Percentiles rank a stretch among this genome's conserved stretches.
Conservation (phyloP, 2,888 invertebrate species). For the Brachylomia viminalis region DNA sequence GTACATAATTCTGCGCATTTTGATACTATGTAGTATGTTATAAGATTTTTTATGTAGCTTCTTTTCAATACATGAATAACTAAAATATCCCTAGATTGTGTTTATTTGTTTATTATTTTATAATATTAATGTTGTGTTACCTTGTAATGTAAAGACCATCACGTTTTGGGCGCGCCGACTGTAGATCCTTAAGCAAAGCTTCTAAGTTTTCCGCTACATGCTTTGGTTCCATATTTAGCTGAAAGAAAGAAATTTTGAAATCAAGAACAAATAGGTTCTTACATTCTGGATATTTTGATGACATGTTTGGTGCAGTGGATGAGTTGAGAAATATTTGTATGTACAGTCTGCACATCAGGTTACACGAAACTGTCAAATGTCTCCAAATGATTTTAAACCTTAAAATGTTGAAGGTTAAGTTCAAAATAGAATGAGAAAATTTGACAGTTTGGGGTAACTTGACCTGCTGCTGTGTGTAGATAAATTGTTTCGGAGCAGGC, state of each 20-base stretch:
- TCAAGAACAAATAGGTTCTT: not conserved
- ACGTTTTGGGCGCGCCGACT: slow-evolving; percentile 92
- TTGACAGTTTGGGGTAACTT: too few species aligned
- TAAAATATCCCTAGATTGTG: too few species aligned
- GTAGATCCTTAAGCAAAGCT: slow-evolving; percentile 92
- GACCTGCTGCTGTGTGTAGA: too few species aligned
- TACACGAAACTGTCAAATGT: too few species aligned
- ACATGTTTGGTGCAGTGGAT: not conserved
- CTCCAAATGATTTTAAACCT: too few species aligned
- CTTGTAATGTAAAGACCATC: slow-evolving; percentile 93
- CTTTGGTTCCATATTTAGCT: slow-evolving; percentile 94
- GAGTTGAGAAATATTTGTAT: slow-evolving; percentile 1
- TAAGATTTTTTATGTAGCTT: too few species aligned
- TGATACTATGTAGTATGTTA: too few species aligned
- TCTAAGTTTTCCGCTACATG: slow-evolving; percentile 94
- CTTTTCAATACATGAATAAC: too few species aligned
- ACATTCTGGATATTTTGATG: slow-evolving; percentile 3
- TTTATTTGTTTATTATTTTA: not conserved
- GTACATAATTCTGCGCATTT: too few species aligned
- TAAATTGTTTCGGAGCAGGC: not conserved
- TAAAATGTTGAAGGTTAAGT: too few species aligned
- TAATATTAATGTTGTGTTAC: slow-evolving; percentile 77
- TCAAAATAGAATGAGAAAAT: too few species aligned
- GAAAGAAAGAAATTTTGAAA: slow-evolving; percentile 68
- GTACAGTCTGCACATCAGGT: too few species aligned